Evolutionary conservation across 2,797 vertebrate genomes (phyloP), one percentile per base, ranked within the genome.

Genomic region (Sebastes nivosus): DNA sequence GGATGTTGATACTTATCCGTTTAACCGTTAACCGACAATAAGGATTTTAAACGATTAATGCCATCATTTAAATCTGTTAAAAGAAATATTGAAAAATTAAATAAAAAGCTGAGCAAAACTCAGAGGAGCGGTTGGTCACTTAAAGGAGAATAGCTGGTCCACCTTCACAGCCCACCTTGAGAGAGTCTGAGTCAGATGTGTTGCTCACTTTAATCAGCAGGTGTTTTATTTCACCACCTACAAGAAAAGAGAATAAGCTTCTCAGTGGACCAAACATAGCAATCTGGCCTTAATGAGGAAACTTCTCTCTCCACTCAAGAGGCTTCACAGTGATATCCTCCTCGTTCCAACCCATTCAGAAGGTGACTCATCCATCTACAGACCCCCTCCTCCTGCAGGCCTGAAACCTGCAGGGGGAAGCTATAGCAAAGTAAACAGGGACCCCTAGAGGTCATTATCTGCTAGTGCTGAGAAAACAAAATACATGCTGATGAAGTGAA

Each of bases 331-430:
- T 61, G 85, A 86, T 78, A 79, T 82, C 61, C 77, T 87, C 67
- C 75, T 80, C 59, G 46, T 88, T 89, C 75, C 80, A 64, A 25
- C 46, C 57, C 77, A 79, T 80, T 81, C 32, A 86, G 69, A 77
- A 66, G 79, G 82, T 93, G 93, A 94, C 85, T 94, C 92, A 93
- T 90, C 83, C 85, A 68, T 83, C 85, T 77, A 65, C 71, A 72
- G 22, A 9, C 42, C 60, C 27, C 50, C 57, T 36, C 70, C 72
- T 32, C 76, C 55, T n/a, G 25, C 78, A 68, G 38, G 20, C 25
- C 36, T 67, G 9, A 55, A 72, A 66, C 67, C 52, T 77, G 67
- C 4, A 6, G 14, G 10, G 8, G 16, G 66, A 57, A 20, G 27
- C 50, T 18, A 79, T 63, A 74, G 46, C 54, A 77, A 64, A 75